Evolutionary conservation across 2,888 invertebrate genomes (phyloP).

Genomic region (Bugula neritina): DNA sequence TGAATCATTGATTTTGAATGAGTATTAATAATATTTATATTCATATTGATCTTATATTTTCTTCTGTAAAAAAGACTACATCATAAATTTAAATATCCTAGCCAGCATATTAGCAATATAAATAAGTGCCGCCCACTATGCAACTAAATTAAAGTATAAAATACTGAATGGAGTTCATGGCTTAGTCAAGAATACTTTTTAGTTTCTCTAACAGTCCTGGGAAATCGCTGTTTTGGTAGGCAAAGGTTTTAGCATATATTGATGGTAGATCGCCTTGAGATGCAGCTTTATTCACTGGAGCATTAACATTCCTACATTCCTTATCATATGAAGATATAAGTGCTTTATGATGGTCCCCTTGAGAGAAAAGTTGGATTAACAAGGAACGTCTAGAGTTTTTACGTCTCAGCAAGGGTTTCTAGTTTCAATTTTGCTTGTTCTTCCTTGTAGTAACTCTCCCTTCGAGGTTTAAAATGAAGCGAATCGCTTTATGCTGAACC

Average conservation of each 20-base stretch:
- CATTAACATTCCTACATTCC: neutral
- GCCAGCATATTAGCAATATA: too few relatives aligned
- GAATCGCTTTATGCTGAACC: neutral
- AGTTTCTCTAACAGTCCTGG: neutral
- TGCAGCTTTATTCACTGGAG: neutral
- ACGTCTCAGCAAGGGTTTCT: constrained; percentile 10
- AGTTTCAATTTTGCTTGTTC: neutral
- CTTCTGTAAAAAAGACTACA: too few relatives aligned
- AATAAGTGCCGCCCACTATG: too few relatives aligned
- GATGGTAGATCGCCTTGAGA: neutral
- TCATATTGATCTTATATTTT: too few relatives aligned
- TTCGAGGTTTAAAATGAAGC: neutral
- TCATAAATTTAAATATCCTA: too few relatives aligned
- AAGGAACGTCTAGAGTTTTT: neutral
- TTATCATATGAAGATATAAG: neutral
- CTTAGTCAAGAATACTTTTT: too few relatives aligned
- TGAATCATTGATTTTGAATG: too few relatives aligned
- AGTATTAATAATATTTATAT: too few relatives aligned
- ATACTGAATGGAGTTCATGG: too few relatives aligned
- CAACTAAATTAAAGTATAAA: too few relatives aligned
- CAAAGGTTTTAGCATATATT: neutral
- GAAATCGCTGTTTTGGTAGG: neutral
- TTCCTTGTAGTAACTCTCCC: neutral
- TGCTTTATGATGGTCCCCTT: neutral
- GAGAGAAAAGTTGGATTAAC: neutral